Evolutionary conservation across 1,140 invertebrate species (phyloP).

Genomic region (Drosophila virilis): DNA sequence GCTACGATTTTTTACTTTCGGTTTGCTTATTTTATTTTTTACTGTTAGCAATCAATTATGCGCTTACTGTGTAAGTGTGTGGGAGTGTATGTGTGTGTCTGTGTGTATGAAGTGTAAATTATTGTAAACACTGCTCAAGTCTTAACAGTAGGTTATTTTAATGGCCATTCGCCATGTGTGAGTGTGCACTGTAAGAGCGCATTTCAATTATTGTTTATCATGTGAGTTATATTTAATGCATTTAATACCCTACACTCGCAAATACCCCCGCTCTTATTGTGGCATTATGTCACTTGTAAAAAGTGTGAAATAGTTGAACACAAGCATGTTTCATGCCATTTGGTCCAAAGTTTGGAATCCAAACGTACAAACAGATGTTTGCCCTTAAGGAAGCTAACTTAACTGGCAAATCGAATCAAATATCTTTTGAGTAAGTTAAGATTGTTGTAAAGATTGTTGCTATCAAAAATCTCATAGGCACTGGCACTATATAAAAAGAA

Average conservation of each 20-base stretch:
- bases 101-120: slow-evolving; percentile 20
- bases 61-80: slow-evolving; percentile 40
- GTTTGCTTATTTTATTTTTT: slow-evolving; percentile 15
- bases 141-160: slow-evolving; percentile 54
- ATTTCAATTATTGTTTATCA: slow-evolving; percentile 42
- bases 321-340: too few species aligned
- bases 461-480: too few species aligned
- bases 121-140: slow-evolving; percentile 32
- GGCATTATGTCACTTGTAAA: too few species aligned
- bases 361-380: too few species aligned
- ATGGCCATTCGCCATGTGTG: slow-evolving; percentile 38
- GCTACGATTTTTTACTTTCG: slow-evolving; percentile 48
- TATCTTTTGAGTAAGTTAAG: too few species aligned
- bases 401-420: too few species aligned
- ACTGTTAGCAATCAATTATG: slow-evolving; percentile 45
- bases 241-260: neutral
- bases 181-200: slow-evolving; percentile 22
- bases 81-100: neutral
- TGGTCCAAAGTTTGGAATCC: too few species aligned
- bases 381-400: too few species aligned
- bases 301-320: too few species aligned
- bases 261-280: neutral
- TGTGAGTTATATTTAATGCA: neutral
- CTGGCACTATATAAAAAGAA: too few species aligned
- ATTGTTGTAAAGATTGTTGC: too few species aligned